Evolutionary conservation across 1,140 invertebrate genomes (phyloP).

Genomic region (Cataglyphis hispanica): DNA sequence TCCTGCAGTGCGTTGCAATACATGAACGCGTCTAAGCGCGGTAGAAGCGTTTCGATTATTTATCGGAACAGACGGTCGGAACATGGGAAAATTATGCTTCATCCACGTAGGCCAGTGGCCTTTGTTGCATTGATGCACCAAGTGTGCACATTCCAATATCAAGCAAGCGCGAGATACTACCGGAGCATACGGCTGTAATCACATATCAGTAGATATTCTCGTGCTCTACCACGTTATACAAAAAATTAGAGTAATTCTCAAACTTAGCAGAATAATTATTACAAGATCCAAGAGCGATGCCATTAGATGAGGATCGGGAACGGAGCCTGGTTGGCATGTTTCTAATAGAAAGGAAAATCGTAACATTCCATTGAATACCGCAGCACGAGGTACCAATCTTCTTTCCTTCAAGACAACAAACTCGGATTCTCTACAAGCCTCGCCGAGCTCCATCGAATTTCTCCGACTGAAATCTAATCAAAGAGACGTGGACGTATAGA

Average conservation of each 20-base stretch:
- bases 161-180: constrained; percentile 96
- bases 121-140: constrained; percentile 98
- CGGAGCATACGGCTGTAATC: constrained; percentile 95
- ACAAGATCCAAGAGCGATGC: constrained; percentile 98
- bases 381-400: constrained; percentile 91
- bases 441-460: constrained; percentile 93
- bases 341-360: constrained; percentile 96
- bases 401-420: constrained; percentile 95
- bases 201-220: constrained; percentile 15
- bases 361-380: constrained; percentile 93
- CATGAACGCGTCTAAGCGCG: constrained; percentile 90
- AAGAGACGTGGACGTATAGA: constrained; percentile 17
- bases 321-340: constrained; percentile 96
- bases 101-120: constrained; percentile 99
- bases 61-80: constrained; percentile 91
- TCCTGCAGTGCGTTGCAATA: constrained; percentile 96
- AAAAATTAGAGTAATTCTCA: neutral
- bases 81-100: constrained; percentile 94
- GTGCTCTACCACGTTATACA: neutral
- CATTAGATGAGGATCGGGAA: constrained; percentile 98
- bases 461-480: constrained; percentile 91
- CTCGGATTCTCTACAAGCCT: constrained; percentile 92
- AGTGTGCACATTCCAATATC: constrained; percentile 97
- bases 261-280: constrained; percentile 70
- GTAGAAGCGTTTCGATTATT: constrained; percentile 86